phyloP scores from a whole-genome alignment of 2,113 vertebrate genomes.

The Aythya baeri region DNA sequence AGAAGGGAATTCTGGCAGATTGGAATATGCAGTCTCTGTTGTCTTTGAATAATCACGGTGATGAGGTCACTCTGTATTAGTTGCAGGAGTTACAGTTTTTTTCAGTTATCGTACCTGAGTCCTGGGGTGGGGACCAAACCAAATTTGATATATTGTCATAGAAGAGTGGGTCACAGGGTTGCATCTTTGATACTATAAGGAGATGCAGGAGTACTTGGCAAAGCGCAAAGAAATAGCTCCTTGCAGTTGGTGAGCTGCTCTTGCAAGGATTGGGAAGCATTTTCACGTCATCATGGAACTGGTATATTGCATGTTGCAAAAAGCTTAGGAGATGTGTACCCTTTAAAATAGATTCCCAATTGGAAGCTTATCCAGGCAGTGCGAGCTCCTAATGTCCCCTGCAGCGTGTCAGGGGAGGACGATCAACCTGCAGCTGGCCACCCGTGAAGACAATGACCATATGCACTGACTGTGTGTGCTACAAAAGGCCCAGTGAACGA shows the following conservation, averaged over 20 bases:
- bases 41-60: neutral
- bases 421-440: neutral
- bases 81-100: too few species aligned
- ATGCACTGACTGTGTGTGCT: neutral
- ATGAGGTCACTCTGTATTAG: neutral
- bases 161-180: neutral
- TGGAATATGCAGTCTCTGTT: neutral
- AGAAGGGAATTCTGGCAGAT: neutral
- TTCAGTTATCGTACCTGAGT: neutral
- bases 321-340: neutral
- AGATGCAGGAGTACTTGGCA: neutral
- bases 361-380: neutral
- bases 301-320: rapidly evolving
- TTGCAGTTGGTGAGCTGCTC: neutral
- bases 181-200: rapidly evolving
- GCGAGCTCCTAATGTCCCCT: neutral
- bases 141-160: neutral
- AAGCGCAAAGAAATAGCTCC: neutral
- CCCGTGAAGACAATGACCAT: neutral
- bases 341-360: neutral
- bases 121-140: neutral
- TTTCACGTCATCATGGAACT: neutral
- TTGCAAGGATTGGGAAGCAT: neutral
- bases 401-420: neutral
- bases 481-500: neutral